These are phyloP conservation scores for Oreochromis spilurus DNA, from an alignment of 2,113 vertebrate species.

Conservation along the genomic window DNA sequence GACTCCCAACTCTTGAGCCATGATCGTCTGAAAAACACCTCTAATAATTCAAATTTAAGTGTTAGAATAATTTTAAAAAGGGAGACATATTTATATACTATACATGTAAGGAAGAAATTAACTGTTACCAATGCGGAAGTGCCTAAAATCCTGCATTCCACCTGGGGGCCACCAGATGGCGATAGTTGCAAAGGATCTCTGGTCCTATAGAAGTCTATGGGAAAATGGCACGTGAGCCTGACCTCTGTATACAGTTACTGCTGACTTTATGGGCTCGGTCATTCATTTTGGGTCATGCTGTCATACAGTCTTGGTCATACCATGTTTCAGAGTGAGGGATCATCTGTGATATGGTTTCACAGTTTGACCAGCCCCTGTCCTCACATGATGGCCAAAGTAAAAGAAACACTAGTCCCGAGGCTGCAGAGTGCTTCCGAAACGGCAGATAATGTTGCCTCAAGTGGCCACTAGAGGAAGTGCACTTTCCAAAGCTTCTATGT, in stretches of 20 bases:
- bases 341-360: not conserved
- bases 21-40: too few relatives aligned
- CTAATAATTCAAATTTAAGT: too few relatives aligned
- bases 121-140: not conserved
- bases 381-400: not conserved
- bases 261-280: not conserved
- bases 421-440: not conserved
- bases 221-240: not conserved
- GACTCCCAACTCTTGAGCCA: too few relatives aligned
- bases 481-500: not conserved
- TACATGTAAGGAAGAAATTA: not conserved
- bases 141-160: not conserved
- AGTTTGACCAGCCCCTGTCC: not conserved
- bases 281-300: not conserved
- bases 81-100: not conserved
- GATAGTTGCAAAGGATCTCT: not conserved
- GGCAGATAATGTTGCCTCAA: not conserved
- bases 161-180: not conserved
- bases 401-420: not conserved
- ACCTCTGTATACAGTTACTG: not conserved
- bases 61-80: not conserved
- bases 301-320: not conserved
- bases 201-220: not conserved
- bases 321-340: not conserved
- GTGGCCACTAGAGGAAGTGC: not conserved